Percentiles rank a stretch among this genome's conserved stretches.
These are phyloP conservation scores for Coleophora deauratella DNA, from an alignment of 2,888 invertebrate species.

Conservation along the genomic window DNA sequence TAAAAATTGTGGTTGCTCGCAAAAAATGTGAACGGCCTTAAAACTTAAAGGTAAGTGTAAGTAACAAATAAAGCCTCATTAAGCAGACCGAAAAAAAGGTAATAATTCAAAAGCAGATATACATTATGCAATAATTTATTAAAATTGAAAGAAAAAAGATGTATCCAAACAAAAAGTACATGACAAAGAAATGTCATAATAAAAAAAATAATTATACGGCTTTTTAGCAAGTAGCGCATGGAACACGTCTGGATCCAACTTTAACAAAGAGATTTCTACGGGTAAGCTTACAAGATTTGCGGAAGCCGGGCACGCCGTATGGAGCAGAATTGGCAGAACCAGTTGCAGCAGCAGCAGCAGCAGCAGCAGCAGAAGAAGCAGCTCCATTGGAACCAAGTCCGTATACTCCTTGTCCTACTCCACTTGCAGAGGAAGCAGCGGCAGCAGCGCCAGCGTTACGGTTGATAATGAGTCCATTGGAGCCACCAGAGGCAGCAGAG, in stretches of 20 bases:
- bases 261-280: constrained; percentile 43
- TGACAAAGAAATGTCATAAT: constrained; percentile 10
- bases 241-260: constrained; percentile 30
- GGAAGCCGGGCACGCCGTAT: constrained; percentile 26
- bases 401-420: not conserved
- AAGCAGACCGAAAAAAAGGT: no score
- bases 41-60: no score
- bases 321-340: not conserved
- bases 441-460: constrained; percentile 4
- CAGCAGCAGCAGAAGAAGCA: constrained; percentile 8
- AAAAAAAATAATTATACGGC: no score
- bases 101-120: constrained; percentile 9
- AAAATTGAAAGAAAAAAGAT: constrained; percentile 32
- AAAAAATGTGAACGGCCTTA: no score
- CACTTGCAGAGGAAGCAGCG: constrained; percentile 4
- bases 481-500: no score
- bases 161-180: constrained; percentile 32
- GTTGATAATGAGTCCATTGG: no score
- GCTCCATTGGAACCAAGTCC: constrained; percentile 4
- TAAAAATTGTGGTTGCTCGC: no score
- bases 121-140: constrained; percentile 37
- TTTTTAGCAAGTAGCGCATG: constrained; percentile 44
- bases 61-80: no score
- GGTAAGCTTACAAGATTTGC: constrained; percentile 38
- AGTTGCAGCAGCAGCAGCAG: constrained; percentile 4